A percentile compares a stretch with the other conserved stretches of the same genome.
Evolutionary conservation across 1,140 invertebrate species (phyloP).

Genomic region (Ephestia elutella): DNA sequence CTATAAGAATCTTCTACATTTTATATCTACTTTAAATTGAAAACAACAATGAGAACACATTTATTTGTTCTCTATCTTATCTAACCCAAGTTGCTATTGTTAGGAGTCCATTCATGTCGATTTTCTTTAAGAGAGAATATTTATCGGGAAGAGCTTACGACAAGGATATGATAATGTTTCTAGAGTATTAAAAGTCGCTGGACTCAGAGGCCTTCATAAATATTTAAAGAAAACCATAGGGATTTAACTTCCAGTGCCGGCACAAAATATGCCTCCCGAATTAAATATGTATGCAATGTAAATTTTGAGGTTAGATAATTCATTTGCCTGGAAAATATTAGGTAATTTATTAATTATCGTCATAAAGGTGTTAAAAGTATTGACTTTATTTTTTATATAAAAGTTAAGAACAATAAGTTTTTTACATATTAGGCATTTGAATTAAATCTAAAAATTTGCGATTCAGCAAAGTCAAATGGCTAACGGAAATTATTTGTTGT

Average conservation of each 20-base stretch:
- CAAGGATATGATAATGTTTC: constrained; percentile 40
- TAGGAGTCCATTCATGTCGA: not conserved
- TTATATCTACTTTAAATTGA: constrained; percentile 6
- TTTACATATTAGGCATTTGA: too few species aligned
- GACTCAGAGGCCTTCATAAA: constrained; percentile 49
- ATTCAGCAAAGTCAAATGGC: too few species aligned
- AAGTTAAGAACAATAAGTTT: too few species aligned
- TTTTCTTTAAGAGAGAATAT: constrained; percentile 20
- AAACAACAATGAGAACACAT: not conserved
- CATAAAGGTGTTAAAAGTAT: too few species aligned
- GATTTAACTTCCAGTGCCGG: constrained; percentile 43
- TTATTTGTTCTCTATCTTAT: too few species aligned
- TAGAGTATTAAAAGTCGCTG: constrained; percentile 48
- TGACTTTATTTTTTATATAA: too few species aligned
- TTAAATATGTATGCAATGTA: constrained; percentile 53
- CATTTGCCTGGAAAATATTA: not conserved
- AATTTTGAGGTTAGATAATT: constrained; percentile 30
- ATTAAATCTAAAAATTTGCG: too few species aligned
- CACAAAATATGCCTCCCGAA: constrained; percentile 36
- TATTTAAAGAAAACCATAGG: constrained; percentile 56
- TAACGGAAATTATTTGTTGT: too few species aligned
- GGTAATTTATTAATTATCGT: not conserved
- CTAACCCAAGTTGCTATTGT: not conserved
- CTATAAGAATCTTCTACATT: not conserved
- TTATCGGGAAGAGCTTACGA: constrained; percentile 30